Conservation (phyloP, 2,113 vertebrate species). For the Bufo gargarizans region DNA sequence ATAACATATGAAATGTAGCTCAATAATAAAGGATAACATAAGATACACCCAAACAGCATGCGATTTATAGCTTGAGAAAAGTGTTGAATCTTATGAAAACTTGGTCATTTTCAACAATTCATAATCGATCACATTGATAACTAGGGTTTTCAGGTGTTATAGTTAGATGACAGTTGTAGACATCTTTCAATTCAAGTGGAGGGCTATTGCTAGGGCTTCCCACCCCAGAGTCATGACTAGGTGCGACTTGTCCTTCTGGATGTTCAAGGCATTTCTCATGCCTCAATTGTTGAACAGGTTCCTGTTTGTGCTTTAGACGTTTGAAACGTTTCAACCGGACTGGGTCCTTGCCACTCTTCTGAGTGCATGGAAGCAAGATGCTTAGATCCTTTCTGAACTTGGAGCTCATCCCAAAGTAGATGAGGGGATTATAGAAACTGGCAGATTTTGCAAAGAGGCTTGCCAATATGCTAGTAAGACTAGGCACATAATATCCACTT, state of each 20-base stretch:
- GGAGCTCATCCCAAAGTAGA: constrained; percentile 85
- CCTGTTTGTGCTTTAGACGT: constrained; percentile 73
- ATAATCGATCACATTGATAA: constrained; percentile 78
- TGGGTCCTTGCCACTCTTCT: constrained; percentile 68
- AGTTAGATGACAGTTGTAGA: constrained; percentile 66
- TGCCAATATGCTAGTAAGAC: constrained; percentile 79
- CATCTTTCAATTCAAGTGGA: constrained; percentile 67
- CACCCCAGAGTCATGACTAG: constrained; percentile 70
- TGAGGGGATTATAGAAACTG: constrained; percentile 83
- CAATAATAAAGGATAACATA: not conserved
- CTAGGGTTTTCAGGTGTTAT: constrained; percentile 67
- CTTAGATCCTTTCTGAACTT: constrained; percentile 79
- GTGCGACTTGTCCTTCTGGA: constrained; percentile 45
- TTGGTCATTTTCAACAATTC: constrained; percentile 19
- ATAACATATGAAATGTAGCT: not conserved
- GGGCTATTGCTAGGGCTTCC: constrained; percentile 72
- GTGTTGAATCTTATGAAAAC: not conserved
- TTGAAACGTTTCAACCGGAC: constrained; percentile 77
- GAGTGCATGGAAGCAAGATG: constrained; percentile 71
- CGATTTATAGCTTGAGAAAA: not conserved
- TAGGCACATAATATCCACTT: constrained; percentile 76
- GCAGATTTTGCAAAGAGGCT: constrained; percentile 82
- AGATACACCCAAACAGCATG: not conserved
- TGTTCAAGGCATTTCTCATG: constrained; percentile 61
- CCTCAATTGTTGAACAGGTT: constrained; percentile 63